Percentiles rank a stretch among this genome's conserved stretches.
Conservation (phyloP, 2,113 vertebrate genomes). For the Astur gentilis region DNA sequence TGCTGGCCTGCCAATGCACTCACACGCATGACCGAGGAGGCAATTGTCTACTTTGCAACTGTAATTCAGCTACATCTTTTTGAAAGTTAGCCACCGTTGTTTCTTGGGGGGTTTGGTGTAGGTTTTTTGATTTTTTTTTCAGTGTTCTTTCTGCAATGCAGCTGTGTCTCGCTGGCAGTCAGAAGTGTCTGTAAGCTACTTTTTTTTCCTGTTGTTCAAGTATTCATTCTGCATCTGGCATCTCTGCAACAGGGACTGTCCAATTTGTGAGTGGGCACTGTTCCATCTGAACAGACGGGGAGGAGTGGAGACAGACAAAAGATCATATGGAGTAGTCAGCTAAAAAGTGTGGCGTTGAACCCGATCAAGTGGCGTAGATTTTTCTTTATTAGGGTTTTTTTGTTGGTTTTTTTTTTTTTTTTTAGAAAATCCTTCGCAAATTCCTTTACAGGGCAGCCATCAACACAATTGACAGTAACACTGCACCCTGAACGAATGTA, state of each 20-base stretch:
- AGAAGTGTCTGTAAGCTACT: conserved; percentile 11
- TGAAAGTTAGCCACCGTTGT: neutral
- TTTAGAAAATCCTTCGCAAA: neutral
- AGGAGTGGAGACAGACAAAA: conserved; percentile 53
- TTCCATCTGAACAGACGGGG: conserved; percentile 47
- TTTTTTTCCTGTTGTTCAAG: neutral
- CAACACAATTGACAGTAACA: neutral
- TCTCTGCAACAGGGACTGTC: neutral
- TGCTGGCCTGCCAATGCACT: neutral
- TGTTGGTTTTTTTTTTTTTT: too few species aligned
- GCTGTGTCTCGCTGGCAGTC: neutral
- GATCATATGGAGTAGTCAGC: conserved; percentile 45
- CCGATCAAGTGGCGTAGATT: neutral
- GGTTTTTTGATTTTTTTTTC: neutral
- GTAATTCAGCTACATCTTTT: neutral
- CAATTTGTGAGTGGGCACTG: conserved; percentile 26
- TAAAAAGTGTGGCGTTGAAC: conserved; percentile 20
- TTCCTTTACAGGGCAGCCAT: neutral
- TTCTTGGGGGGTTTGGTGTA: neutral
- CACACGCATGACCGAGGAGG: neutral
- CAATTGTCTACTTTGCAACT: neutral
- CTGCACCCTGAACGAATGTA: neutral
- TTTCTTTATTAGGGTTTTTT: neutral
- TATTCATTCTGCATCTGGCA: conserved; percentile 42
- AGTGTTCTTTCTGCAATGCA: conserved; percentile 20